Base-by-base conservation (phyloP, 2,113 vertebrate species). In the Nibea coibor region DNA sequence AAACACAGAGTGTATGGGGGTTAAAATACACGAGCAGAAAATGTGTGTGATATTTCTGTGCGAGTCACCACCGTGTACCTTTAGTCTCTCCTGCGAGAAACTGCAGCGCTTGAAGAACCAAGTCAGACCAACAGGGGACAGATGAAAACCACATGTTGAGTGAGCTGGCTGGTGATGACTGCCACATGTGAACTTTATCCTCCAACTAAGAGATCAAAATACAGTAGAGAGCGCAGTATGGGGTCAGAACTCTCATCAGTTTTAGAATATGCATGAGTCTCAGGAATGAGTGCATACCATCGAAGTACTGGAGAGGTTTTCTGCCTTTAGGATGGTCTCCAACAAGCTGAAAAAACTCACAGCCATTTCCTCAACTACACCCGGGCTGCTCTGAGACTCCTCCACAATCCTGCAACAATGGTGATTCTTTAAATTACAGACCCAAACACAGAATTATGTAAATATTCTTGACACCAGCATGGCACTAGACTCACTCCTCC, bases 181-280 rank as follows among this genome's bases (percentile, higher is more conserved):
- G 98, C 97, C 98, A 99, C 19, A 97, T 95, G 1, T 97, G 95
- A 68, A 99, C 94, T 72, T 97, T 98, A 77, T 99, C 98, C 91
- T 99, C 98, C 59, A 99, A 87, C 98, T 99, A 85, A 64, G 9
- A 77, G 5, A 78, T 51, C 10, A 83, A 58, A 74, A 64, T 5
- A 3, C 17, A 35, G 12, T 11, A 42, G 17, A 11, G 15, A 47
- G 35, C 35, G 6, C 35, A 39, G 35, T 1, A 39, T 39, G 35
- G 35, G 35, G 35, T 39, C 35, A 39, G n/a, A 39, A 24, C 6
- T 43, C 24, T 20, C 16, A 57, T 31, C 11, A 39, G 8, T 57
- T 22, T 24, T 9, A 56, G 22, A n/a, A 43, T 22, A 20, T 56
- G 28, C 24, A 59, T 28, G 54, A 57, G 51, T 56, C 7, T 43